Evolutionary conservation across 2,888 invertebrate species (phyloP), one percentile per base, ranked within the genome.

Genomic region (Glyphotaelius pellucidus): DNA sequence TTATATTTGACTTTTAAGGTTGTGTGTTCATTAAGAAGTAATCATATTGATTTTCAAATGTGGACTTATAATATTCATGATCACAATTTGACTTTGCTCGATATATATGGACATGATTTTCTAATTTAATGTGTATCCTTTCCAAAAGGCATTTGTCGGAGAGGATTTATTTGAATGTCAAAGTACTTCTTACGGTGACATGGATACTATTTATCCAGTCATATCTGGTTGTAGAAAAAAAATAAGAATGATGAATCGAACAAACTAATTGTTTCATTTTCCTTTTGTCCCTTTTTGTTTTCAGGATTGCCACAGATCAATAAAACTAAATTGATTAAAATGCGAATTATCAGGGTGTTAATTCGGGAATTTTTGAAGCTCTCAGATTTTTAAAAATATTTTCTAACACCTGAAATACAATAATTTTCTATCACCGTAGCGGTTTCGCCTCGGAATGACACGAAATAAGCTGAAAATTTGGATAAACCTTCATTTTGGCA

Each of bases 221-320:
- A 83, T 90, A 89, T 47, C 92, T 92, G 92, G 92, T 92, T 90
- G 92, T 92, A 92, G 92, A 92, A 92, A 92, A 42, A 90, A 92
- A 88, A 92, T 90, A 90, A 89, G 89, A 92, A 92, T 32, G 90
- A 92, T 90, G 89, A 92, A 92, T 92, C 87, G 80, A 91, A 87
- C 91, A 91, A 67, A 84, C 15, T 31, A 88, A 25, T 79, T 90
- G 91, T 91, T 91, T 91, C n/a, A 91, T 91, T 91, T 88, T 9
- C 67, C 9, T 67, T 67, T 25, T 67, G 9, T 67, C 67, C 67
- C 67, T 67, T 67, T 67, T 67, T 2, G 1, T 67, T 67, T 67
- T 25, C 67, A 67, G 67, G 25, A 9, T 25, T 67, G 9, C 67
- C 67, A 2, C 25, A 67, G 9, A 67, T 67, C 25, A 9, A 67